Evolutionary conservation across 2,888 invertebrate genomes (phyloP), one percentile per base, ranked within the genome.

Genomic region (Spicauda simplicius): DNA sequence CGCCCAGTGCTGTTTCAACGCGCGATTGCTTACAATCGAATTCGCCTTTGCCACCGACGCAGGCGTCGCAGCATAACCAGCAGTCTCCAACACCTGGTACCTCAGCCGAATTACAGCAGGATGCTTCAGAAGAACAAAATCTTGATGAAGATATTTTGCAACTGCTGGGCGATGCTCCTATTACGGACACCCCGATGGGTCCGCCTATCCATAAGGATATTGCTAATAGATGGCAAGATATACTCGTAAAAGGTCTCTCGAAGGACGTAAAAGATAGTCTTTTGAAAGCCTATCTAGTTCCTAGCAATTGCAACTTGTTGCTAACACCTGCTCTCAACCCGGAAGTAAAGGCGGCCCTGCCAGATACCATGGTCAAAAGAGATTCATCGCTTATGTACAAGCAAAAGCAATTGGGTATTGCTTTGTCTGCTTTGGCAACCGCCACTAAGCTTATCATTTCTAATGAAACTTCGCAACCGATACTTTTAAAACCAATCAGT

Each of bases 151-250:
- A 50, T 7, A 56, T 64, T n/a, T 25, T 64, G 16, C 25, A 56
- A 8, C 5, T 64, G 14, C 45, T 64, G 0, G 63, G 63, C 6
- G 25, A 64, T 19, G 56, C 63, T 19, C 56, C 56, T 11, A 48
- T 10, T 12, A 18, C n/a, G 0, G 64, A 64, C 5, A 33, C 50
- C 3, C 18, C 25, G 18, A 7, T 64, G 19, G 64, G 64, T 5
- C 18, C 30, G 0, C 33, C 64, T 14, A 64, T 50, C 1, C 64
- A 64, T n/a, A 64, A 56, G 12, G 64, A 64, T 12, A 19, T 56
- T n/a, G 56, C 64, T n/a, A 48, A 12, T 19, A 11, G 56, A 5
- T 64, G 64, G 63, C 56, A 64, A 12, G 8, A 55, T 14, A 56
- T 64, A 5, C 18, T 64, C 2, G 1, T 10, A 3, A 64, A 56